Conservation (phyloP, 2,113 vertebrate genomes). For the Phasianus colchicus region DNA sequence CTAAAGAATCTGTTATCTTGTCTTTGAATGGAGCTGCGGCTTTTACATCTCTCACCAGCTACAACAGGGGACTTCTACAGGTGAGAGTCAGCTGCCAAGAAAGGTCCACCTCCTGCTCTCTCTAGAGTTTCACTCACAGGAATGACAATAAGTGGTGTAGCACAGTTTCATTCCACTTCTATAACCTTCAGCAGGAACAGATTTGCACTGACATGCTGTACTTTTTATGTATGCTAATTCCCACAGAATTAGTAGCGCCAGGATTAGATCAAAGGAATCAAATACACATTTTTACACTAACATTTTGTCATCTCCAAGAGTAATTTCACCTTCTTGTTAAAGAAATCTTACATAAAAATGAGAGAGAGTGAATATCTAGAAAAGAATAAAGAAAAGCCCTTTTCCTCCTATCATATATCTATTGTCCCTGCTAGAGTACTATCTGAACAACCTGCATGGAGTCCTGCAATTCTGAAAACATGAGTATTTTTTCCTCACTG, state of each 20-base stretch:
- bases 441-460: neutral
- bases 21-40: neutral
- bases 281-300: neutral
- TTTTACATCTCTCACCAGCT: neutral
- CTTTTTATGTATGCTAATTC: neutral
- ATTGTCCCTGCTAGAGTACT: neutral
- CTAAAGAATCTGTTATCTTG: neutral
- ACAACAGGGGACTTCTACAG: neutral
- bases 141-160: accelerated
- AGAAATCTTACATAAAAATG: neutral
- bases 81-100: neutral
- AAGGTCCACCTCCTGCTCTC: neutral
- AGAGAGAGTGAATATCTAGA: neutral
- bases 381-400: neutral
- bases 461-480: neutral
- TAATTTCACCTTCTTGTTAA: neutral
- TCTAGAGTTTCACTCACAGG: neutral
- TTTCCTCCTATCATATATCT: neutral
- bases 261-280: neutral
- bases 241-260: neutral
- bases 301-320: neutral
- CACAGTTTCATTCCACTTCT: neutral
- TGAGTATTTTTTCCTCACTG: neutral
- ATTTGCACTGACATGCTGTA: neutral
- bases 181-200: neutral